Base-by-base conservation (phyloP, 2,113 vertebrate genomes). In the Pristiophorus japonicus region DNA sequence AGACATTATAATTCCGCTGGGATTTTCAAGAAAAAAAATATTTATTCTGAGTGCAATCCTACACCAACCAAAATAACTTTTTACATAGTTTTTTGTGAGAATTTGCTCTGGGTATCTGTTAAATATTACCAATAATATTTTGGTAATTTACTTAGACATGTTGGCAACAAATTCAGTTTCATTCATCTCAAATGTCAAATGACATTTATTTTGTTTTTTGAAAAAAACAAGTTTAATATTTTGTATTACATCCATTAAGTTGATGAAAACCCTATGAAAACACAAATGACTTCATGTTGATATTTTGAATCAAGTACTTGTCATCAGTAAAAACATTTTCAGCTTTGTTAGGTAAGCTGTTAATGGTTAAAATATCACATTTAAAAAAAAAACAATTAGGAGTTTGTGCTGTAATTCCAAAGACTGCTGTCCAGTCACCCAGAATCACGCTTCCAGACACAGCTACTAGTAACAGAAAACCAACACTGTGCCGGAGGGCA, bases 341-440 rank as follows among this genome's bases (percentile, higher is more conserved):
- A 97, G 97, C 96, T 97, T 97, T 97, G 96, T 97, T 97, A 97
- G 96, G 97, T 97, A 98, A 97, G 97, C 97, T 98, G 97, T 97
- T 98, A 95, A 95, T 97, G 96, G 97, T 97, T 97, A 97, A 97
- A 96, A 96, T 97, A 75, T 94, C 88, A 95, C 73, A 88, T 96
- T 70, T 59, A 59, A 59, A 59, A 73, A 94, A 73, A 67, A 59
- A 73, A 94, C 51, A 67, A 38, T 65, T 92, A 20, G 0, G 93
- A 30, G 27, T 94, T 94, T 47, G 66, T 67, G 63, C 93, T 94
- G 27, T 67, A 70, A 47, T 70, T 94, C 66, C 73, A 18, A 94
- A 70, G 10, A 73, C 90, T 95, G 95, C 95, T 2, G 63, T 47
- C 96, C 96, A 34, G 95, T 96, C 96, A 95, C 62, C 95, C 96